These are phyloP conservation scores for Petrolisthes cinctipes DNA, from an alignment of 2,888 invertebrate species.

Conservation along the genomic window DNA sequence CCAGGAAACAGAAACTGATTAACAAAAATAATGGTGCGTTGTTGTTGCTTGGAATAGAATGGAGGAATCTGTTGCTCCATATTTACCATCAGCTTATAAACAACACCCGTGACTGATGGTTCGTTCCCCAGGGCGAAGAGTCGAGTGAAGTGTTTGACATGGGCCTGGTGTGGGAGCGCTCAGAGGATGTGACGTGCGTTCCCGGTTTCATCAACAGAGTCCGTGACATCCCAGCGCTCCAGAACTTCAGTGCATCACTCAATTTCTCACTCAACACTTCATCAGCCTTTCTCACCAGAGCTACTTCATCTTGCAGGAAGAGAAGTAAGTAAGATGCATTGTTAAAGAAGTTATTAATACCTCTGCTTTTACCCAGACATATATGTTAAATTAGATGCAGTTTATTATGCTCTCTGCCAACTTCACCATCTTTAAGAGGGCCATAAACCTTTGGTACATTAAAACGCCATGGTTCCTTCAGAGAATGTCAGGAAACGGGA, in stretches of 20 bases:
- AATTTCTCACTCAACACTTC: conserved; percentile 40
- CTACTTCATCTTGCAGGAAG: conserved; percentile 1
- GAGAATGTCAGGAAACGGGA: too few species aligned
- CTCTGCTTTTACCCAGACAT: background rate
- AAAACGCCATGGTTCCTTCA: too few species aligned
- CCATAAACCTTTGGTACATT: too few species aligned
- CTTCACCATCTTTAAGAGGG: too few species aligned
- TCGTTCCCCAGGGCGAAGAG: conserved; percentile 29
- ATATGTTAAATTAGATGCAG: too few species aligned
- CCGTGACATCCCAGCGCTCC: conserved; percentile 23
- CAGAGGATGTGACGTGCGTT: conserved; percentile 39
- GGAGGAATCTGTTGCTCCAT: too few species aligned
- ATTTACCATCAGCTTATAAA: background rate
- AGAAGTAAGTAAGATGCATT: conserved; percentile 18
- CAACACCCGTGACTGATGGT: background rate
- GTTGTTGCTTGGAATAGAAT: too few species aligned
- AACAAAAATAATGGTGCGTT: too few species aligned
- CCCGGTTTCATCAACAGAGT: conserved; percentile 52
- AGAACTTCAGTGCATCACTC: conserved; percentile 27
- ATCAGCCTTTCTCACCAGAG: conserved; percentile 1
- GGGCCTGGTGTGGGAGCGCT: conserved; percentile 39
- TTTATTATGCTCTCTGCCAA: too few species aligned
- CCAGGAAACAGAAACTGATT: too few species aligned
- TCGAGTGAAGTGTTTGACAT: conserved; percentile 28
- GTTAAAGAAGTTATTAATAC: background rate